Evolutionary conservation across 2,888 invertebrate genomes (phyloP), one percentile per base, ranked within the genome.

Genomic region (Camponotus fellah): DNA sequence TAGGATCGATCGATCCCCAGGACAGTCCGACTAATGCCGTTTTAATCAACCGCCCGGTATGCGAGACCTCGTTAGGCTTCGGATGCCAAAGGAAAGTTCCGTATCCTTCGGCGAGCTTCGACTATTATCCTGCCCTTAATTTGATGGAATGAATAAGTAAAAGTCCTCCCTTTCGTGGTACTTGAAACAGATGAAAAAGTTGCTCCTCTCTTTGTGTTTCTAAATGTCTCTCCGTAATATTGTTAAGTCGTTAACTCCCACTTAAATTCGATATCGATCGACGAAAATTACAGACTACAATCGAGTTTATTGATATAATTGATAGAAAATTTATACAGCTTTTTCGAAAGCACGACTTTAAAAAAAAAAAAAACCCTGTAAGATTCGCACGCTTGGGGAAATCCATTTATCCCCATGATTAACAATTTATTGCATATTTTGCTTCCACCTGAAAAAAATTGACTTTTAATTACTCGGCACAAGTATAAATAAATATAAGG

Each of bases 21-120:
- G 89, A 91, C 88, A 88, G 89, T 89, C 86, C 77, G 83, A 86
- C 88, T 91, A 92, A 93, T 93, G 83, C 92, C 89, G 90, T 93
- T 92, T 92, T 91, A 91, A 92, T 92, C 90, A 87, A 89, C 84
- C 81, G 68, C 60, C 85, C 86, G 85, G 72, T 85, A 84, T 82
- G 86, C 86, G 86, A 69, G 64, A 62, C 69, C 60, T 65, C 46
- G 75, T 71, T 64, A 74, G 74, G 65, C 53, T 68, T 68, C 82
- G 77, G 46, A 66, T 79, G 46, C 79, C 79, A 69, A 34, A 79
- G 79, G 69, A 79, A 79, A 69, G 79, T 79, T 79, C 60, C 46
- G 46, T 69, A 46, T 69, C 79, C 60, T 79, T 69, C 60, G 60
- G 4, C 60, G 21, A 26, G 60, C 26, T 79, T 43, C 69, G 37